phyloP scores from a whole-genome alignment of 2,797 vertebrate genomes.

The Ispidina lecontei region DNA sequence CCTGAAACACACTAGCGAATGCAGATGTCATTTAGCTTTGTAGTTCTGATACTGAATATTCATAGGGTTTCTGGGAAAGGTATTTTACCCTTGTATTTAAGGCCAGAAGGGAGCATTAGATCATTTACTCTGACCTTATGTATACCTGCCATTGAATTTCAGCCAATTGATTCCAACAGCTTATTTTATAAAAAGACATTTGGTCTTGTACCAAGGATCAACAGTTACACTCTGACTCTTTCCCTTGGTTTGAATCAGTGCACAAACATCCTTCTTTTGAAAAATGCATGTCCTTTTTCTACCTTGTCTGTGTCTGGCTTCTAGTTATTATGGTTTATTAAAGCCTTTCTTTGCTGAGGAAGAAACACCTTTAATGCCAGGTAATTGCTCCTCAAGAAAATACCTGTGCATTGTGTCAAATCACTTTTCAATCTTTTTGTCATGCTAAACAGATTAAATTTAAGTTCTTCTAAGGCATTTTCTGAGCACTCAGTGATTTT shows the following conservation, averaged over 20 bases:
- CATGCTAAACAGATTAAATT: constrained; percentile 46
- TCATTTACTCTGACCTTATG: not conserved
- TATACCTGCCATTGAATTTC: not conserved
- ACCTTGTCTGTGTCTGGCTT: not conserved
- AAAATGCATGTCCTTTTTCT: not conserved
- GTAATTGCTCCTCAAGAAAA: constrained; percentile 17
- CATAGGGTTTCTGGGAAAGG: not conserved
- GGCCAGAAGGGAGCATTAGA: not conserved
- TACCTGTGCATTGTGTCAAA: not conserved
- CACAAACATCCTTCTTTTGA: not conserved
- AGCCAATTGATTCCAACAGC: not conserved
- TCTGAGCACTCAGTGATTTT: constrained; percentile 10
- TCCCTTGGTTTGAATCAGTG: not conserved
- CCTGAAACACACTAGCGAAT: not conserved
- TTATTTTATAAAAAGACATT: not conserved
- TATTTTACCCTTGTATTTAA: not conserved
- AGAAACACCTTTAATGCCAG: not conserved
- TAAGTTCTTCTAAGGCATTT: constrained; percentile 36
- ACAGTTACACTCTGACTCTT: not conserved
- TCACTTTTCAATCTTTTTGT: constrained; percentile 36
- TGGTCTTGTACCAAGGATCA: not conserved
- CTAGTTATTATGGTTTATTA: constrained; percentile 9
- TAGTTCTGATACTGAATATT: not conserved
- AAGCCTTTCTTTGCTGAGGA: constrained; percentile 5
- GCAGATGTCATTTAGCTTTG: not conserved